Conservation (phyloP, 2,797 vertebrate species). For the Heteromormyrus szaboi region DNA sequence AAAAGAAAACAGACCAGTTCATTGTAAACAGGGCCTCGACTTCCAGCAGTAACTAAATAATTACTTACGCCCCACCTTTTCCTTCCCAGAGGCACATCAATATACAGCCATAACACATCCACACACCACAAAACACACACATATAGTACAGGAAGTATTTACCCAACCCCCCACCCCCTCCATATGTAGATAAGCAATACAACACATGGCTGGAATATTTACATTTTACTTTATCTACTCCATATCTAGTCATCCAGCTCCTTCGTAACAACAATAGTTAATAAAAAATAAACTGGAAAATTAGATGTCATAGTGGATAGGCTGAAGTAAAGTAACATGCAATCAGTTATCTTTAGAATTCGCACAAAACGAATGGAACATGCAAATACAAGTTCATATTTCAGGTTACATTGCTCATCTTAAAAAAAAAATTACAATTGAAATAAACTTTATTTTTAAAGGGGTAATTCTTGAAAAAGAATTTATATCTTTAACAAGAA, state of each 20-base stretch:
- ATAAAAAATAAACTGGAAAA: neutral
- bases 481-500: neutral
- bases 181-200: neutral
- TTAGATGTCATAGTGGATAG: neutral
- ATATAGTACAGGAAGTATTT: neutral
- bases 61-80: neutral
- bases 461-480: neutral
- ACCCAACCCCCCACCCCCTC: neutral
- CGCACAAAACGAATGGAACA: neutral
- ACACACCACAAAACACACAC: neutral
- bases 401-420: neutral
- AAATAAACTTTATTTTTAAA: neutral
- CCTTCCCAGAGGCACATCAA: neutral
- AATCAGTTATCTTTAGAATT: neutral
- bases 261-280: neutral
- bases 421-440: neutral
- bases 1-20: conserved; percentile 3
- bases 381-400: neutral
- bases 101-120: neutral
- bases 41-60: neutral
- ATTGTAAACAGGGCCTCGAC: neutral
- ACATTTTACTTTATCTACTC: neutral
- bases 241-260: neutral
- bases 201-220: neutral
- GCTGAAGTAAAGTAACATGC: neutral